Conservation (phyloP, 2,113 vertebrate species). For the Pelobates fuscus region DNA sequence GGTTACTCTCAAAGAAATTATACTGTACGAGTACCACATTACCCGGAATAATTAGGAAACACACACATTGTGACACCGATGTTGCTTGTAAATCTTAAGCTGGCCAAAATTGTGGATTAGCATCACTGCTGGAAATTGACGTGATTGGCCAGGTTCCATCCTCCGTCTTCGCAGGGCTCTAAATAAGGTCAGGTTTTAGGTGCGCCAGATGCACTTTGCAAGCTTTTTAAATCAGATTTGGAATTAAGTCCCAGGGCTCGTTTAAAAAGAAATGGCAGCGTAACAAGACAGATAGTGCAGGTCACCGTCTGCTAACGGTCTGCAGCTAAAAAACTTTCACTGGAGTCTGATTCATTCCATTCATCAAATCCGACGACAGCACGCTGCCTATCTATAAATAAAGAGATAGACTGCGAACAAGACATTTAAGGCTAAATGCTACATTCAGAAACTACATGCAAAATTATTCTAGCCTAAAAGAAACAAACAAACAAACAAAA, state of each 20-base stretch:
- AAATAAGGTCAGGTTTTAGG: constrained; percentile 44
- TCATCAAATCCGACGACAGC: background rate
- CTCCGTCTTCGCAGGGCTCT: constrained; percentile 30
- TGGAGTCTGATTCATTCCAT: background rate
- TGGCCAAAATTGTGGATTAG: constrained; percentile 31
- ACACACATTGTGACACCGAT: constrained; percentile 18
- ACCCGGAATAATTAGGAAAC: constrained; percentile 9
- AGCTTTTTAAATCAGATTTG: constrained; percentile 23
- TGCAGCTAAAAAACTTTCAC: background rate
- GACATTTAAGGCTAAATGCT: background rate
- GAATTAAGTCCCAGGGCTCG: background rate
- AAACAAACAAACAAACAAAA: no score
- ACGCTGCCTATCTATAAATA: background rate
- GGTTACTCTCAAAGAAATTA: background rate
- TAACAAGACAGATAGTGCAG: background rate
- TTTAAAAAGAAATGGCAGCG: background rate
- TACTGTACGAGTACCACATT: background rate
- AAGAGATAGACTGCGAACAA: background rate
- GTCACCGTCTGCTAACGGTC: background rate
- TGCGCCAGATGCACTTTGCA: constrained; percentile 22
- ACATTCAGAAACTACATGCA: background rate
- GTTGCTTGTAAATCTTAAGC: background rate
- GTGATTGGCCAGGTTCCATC: constrained; percentile 21
- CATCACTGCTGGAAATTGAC: constrained; percentile 36
- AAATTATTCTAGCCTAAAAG: no score